phyloP scores from a whole-genome alignment of 1,140 invertebrate species.

The Drosophila jambulina region DNA sequence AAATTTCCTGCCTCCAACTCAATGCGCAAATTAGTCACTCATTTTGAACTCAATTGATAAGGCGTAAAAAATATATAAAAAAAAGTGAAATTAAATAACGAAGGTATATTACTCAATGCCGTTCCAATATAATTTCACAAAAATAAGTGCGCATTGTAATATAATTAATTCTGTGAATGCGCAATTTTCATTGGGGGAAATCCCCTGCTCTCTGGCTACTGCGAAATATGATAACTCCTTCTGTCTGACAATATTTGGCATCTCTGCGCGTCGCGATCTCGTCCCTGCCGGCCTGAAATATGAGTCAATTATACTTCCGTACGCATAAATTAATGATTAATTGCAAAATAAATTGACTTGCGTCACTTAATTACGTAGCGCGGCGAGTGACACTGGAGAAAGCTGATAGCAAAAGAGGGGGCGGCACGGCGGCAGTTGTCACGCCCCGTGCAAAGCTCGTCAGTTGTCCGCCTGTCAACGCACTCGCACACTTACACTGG shows the following conservation, averaged over 20 bases:
- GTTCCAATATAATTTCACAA: background rate
- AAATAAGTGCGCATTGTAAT: slow-evolving; percentile 12
- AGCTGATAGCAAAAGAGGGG: slow-evolving; percentile 20
- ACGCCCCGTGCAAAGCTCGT: slow-evolving; percentile 45
- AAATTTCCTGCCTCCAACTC: background rate
- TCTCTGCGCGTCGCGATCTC: slow-evolving; percentile 9
- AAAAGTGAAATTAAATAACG: background rate
- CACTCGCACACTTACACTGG: slow-evolving; percentile 24
- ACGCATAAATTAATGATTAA: slow-evolving; percentile 84
- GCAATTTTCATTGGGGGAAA: background rate
- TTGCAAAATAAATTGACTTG: slow-evolving; percentile 85
- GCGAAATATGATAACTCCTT: slow-evolving; percentile 44
- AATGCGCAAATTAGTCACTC: slow-evolving; percentile 4
- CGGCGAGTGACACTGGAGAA: slow-evolving; percentile 54
- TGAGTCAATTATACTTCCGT: slow-evolving; percentile 81
- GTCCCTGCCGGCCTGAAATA: slow-evolving; percentile 61
- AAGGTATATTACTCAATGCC: background rate
- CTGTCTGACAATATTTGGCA: slow-evolving; percentile 43
- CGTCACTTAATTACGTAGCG: slow-evolving; percentile 75
- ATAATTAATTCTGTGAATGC: background rate
- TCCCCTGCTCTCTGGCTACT: background rate
- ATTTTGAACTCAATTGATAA: background rate
- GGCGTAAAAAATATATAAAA: background rate
- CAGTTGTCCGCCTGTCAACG: slow-evolving; percentile 60
- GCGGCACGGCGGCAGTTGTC: slow-evolving; percentile 33